Evolutionary conservation across 64 coral and sea anemone genomes (phyloP), one percentile per base, ranked within the genome.

Genomic region (Pocillopora damicornis): DNA sequence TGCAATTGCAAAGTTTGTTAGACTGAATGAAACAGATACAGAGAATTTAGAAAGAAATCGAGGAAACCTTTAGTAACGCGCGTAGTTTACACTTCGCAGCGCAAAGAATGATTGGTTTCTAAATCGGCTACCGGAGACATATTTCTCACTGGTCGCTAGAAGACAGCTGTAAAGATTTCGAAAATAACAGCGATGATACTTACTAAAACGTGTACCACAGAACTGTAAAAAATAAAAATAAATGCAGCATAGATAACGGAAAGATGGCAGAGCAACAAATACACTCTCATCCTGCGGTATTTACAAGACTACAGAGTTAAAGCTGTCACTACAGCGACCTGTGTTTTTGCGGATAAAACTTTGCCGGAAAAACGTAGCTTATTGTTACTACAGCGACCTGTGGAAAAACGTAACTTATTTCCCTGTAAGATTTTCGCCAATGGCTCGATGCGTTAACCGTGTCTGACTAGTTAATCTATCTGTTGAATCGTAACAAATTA

Each of bases 151-250:
- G 34, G 36, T 38, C 63, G 57, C 62, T 37, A 56, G 22, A 84
- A 84, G 81, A 84, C 81, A 84, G 37, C 63, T 84, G 67, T 56
- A 82, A 82, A 84, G 63, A 84, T 69, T 25, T 84, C 18, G 66
- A 64, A 45, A 84, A 84, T 84, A 63, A 71, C 8, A 57, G 34
- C 66, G 35, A 82, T 82, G 79, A 45, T 65, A 82, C 65, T 68
- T 16, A 82, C 66, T 82, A 65, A 84, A 84, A 84, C 37, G 42
- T 37, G 37, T 69, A 57, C 63, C 63, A 84, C 63, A 18, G 81
- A 84, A 68, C 18, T 9, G 17, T 17, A 22, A 22, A 68, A 68
- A 64, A 68, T 69, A 22, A 30, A 69, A 64, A 66, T 26, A 69
- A 84, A 18, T 62, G 42, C 81, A 69, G 61, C 23, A 66, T 25